Evolutionary conservation across 37 sponge, comb jelly and placozoan species (phyloP).

Genomic region (Ianthella basta): DNA sequence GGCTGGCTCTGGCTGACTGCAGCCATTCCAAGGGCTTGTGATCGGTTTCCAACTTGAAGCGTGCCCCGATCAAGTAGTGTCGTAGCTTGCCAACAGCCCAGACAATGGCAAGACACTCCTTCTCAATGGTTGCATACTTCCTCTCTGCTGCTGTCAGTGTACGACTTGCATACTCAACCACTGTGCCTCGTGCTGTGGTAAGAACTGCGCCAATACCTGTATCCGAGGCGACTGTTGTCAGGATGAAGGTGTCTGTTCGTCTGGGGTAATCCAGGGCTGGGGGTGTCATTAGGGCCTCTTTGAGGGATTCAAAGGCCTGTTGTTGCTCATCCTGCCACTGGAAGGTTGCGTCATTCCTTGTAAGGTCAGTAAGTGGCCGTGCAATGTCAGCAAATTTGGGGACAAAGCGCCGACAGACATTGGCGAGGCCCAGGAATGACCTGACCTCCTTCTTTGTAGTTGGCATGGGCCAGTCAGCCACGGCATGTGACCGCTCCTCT

Average conservation of each 20-base stretch:
- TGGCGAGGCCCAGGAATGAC: conserved; percentile 14
- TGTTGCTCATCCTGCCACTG: not conserved
- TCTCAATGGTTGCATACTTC: conserved; percentile 29
- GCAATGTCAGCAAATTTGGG: conserved; percentile 28
- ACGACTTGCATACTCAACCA: conserved; percentile 20
- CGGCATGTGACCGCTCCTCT: not conserved
- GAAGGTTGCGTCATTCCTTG: not conserved
- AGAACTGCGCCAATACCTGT: conserved; percentile 9
- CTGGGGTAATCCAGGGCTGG: not conserved
- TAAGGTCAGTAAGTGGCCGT: conserved; percentile 7
- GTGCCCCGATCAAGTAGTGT: conserved; percentile 20
- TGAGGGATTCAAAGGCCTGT: not conserved
- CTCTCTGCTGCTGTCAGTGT: conserved; percentile 3
- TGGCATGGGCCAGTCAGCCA: conserved; percentile 6
- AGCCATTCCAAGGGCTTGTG: conserved; percentile 29
- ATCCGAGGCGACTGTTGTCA: conserved; percentile 22
- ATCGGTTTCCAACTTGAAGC: conserved; percentile 1
- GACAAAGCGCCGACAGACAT: not conserved
- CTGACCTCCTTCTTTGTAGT: not conserved
- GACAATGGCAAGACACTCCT: conserved; percentile 28
- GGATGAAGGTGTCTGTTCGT: not conserved
- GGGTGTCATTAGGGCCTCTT: not conserved
- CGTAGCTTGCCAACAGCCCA: conserved; percentile 11
- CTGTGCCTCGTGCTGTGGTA: conserved; percentile 3
- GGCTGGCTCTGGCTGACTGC: conserved; percentile 2